Base-by-base conservation (phyloP, 1,140 invertebrate species). In the Hylaeus volcanicus region DNA sequence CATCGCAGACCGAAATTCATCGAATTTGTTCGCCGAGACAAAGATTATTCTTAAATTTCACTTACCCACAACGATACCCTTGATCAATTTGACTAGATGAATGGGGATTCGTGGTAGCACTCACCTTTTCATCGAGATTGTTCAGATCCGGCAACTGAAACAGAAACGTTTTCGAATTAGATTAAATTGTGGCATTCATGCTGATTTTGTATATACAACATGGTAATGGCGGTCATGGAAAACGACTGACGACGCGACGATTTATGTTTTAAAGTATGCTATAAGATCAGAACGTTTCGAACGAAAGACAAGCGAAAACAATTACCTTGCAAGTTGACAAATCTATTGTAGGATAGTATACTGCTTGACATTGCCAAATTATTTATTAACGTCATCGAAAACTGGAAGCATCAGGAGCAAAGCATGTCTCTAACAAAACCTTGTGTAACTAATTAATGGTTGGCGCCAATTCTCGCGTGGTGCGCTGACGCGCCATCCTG, bases 71-170 rank as follows among this genome's bases (percentile, higher is more conserved):
- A 1, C 5, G 64, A 58, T 9, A 41, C 8, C 6, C 8, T 8
- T 5, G 48, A 64, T 45, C 73, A 41, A 73, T 65, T 5, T 26
- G 15, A 12, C 9, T 77, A 37, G 15, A 4, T 26, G 51, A 48
- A 58, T n/a, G 3, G n/a, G n/a, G 64, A 70, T 53, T 60, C 12
- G n/a, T 15, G 12, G 6, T 61, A 39, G 41, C 51, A 89, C 91
- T 92, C 86, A 93, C 92, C 90, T 91, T 93, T 79, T 92, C 91
- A 79, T 92, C 90, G 81, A 93, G 90, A 58, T 83, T 92, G 79
- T 89, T 89, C 64, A 93, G 45, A 75, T 92, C 91, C 56, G 92
- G 91, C 80, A 93, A 80, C 92, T 93, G 88, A 77, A 93, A 93
- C 78, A 88, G 12, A 89, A 90, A 87, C 71, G 79, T 82, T 6